phyloP scores from a whole-genome alignment of 2,113 vertebrate species.

The Peromyscus leucopus region DNA sequence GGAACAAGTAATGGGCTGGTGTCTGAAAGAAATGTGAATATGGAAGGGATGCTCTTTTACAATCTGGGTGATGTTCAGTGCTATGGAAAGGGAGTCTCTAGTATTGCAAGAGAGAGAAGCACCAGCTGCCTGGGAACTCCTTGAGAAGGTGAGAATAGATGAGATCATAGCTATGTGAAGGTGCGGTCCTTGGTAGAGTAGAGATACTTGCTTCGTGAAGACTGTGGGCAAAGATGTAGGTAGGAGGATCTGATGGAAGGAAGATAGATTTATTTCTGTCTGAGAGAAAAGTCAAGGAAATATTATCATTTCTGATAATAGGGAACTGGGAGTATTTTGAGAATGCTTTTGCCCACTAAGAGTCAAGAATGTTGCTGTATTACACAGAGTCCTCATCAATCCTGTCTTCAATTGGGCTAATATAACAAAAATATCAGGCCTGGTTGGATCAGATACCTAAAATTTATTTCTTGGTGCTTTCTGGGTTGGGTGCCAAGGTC shows the following conservation, averaged over 20 bases:
- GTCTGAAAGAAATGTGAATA: background rate
- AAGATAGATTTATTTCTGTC: background rate
- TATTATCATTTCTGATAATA: background rate
- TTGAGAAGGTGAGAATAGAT: background rate
- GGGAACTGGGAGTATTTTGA: background rate
- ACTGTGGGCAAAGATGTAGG: background rate
- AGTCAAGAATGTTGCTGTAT: background rate
- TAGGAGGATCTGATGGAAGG: background rate
- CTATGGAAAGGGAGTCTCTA: background rate
- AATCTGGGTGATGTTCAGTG: background rate
- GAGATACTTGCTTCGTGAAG: background rate
- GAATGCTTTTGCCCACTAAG: background rate
- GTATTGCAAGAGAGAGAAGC: background rate
- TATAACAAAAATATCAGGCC: background rate
- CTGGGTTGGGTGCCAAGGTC: background rate
- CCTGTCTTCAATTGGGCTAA: background rate
- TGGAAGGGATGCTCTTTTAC: background rate
- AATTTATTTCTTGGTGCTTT: background rate
- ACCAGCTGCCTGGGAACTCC: background rate
- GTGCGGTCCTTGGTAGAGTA: background rate
- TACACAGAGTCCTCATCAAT: background rate
- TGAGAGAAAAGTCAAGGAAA: background rate
- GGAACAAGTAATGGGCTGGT: background rate
- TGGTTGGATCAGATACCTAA: background rate
- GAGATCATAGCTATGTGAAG: background rate